These are phyloP conservation scores for Erythrolamprus reginae DNA, from an alignment of 2,113 vertebrate species.

Conservation along the genomic window DNA sequence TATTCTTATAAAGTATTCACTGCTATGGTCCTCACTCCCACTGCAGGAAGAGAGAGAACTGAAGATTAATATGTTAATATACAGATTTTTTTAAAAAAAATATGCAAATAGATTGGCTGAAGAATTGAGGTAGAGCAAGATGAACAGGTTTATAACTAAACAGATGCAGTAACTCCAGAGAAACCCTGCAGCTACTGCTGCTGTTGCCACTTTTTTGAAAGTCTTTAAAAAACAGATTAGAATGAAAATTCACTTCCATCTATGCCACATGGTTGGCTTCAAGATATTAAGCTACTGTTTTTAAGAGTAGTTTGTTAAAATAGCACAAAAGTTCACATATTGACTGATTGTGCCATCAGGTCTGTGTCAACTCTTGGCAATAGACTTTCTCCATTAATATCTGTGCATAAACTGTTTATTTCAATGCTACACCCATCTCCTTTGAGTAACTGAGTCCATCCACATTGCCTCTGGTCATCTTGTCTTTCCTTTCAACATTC, in stretches of 20 bases:
- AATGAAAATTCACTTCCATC: background rate
- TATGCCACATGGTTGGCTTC: background rate
- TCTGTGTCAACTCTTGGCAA: background rate
- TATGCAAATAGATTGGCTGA: background rate
- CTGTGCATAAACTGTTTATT: background rate
- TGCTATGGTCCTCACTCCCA: background rate
- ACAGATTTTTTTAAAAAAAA: background rate
- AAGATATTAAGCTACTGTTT: background rate
- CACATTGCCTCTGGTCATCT: background rate
- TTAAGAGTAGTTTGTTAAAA: background rate
- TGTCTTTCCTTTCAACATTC: background rate
- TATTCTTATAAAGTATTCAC: background rate
- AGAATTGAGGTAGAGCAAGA: background rate
- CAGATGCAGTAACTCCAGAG: background rate
- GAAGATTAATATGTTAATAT: background rate
- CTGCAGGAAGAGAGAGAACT: background rate
- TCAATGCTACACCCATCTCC: background rate
- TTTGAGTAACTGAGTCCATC: background rate
- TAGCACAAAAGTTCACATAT: background rate
- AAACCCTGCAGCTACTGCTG: background rate
- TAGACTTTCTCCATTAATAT: background rate
- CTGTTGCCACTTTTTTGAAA: background rate
- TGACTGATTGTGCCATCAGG: background rate
- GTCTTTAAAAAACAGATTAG: background rate
- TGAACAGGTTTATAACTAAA: background rate